Percentiles rank a stretch among this genome's conserved stretches.
phyloP scores from a whole-genome alignment of 1,140 invertebrate genomes.

The Parapsyche elsis region DNA sequence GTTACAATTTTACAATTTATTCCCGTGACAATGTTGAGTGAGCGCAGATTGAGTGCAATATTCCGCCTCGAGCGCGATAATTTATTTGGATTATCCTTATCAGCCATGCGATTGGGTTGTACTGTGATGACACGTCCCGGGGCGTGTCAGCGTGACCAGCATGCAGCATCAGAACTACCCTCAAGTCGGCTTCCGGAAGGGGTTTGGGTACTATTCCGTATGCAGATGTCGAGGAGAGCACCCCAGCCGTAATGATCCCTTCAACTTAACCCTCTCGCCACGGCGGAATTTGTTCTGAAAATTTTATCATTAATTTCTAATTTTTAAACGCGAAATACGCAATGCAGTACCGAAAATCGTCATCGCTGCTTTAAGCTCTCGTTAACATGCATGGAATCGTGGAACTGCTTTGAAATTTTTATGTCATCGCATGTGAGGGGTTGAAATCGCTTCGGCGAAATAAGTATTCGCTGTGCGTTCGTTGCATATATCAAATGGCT shows the following conservation, averaged over 20 bases:
- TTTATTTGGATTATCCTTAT: neutral
- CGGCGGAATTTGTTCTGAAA: neutral
- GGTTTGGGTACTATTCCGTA: neutral
- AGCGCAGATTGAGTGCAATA: neutral
- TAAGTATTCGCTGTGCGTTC: too few relatives aligned
- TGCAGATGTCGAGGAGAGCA: conserved; percentile 5
- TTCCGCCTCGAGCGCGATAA: neutral
- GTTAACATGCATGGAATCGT: too few relatives aligned
- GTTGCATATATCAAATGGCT: too few relatives aligned
- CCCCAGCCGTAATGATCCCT: neutral
- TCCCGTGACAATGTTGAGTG: neutral
- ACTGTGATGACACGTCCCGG: conserved; percentile 14
- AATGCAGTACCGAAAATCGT: too few relatives aligned
- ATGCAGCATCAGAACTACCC: neutral
- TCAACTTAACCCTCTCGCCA: neutral
- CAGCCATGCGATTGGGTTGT: neutral
- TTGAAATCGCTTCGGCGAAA: too few relatives aligned
- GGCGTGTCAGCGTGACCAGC: neutral
- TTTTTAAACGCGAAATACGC: too few relatives aligned
- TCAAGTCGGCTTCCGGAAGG: neutral
- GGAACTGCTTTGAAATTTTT: too few relatives aligned
- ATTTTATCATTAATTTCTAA: too few relatives aligned
- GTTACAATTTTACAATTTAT: too few relatives aligned
- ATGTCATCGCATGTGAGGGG: too few relatives aligned
- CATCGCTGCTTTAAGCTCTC: too few relatives aligned